Conservation (phyloP, 2,888 invertebrate species). For the Leucophenga maculata region DNA sequence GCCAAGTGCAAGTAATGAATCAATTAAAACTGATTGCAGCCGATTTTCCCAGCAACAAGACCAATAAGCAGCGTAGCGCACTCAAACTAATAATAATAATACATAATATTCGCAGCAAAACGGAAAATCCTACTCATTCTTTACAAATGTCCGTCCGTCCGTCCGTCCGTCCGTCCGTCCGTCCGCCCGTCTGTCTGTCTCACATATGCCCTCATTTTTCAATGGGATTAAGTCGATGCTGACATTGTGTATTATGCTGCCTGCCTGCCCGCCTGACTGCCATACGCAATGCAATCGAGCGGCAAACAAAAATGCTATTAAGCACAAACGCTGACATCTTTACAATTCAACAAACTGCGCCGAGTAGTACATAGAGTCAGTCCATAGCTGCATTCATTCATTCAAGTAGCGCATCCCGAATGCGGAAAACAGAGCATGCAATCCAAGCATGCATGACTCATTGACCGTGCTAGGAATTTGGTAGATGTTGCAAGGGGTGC, state of each 20-base stretch:
- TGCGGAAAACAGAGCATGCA: background rate
- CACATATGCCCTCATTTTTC: constrained; percentile 54
- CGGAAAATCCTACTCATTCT: constrained; percentile 37
- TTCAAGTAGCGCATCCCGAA: background rate
- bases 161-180: background rate
- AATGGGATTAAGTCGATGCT: constrained; percentile 19
- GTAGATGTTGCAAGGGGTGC: background rate
- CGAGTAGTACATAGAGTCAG: too few species aligned
- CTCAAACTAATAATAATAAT: constrained; percentile 44
- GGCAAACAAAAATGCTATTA: constrained; percentile 26
- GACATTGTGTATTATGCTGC: background rate
- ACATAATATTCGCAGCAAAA: constrained; percentile 34
- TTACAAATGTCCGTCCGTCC: constrained; percentile 30
- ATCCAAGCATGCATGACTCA: background rate
- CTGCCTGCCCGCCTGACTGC: too few species aligned
- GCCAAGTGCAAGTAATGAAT: constrained; percentile 56
- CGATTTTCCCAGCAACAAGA: constrained; percentile 22
- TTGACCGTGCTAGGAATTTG: background rate
- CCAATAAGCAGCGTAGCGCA: constrained; percentile 27
- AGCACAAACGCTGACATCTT: constrained; percentile 25
- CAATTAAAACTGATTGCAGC: constrained; percentile 70
- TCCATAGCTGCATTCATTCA: too few species aligned
- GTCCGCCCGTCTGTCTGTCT: too few species aligned
- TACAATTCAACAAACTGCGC: constrained; percentile 12
- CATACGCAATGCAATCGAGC: constrained; percentile 16